These are phyloP conservation scores for Murina feae DNA, from an alignment of 2,113 vertebrate species.

Conservation along the genomic window DNA sequence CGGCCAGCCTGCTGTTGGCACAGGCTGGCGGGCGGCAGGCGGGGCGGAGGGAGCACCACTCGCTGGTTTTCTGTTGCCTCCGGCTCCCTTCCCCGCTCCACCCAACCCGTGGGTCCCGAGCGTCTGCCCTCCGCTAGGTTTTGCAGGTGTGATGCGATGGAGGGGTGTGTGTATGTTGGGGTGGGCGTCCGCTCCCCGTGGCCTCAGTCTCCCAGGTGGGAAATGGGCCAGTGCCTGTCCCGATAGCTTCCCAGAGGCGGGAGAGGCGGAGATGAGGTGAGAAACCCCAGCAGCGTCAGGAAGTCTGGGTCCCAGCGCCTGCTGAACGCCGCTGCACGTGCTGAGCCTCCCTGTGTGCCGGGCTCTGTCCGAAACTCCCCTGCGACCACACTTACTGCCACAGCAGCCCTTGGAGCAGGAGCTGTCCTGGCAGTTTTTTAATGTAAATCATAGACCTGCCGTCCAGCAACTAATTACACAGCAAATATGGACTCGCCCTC, in stretches of 20 bases:
- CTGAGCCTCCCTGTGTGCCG: fast-evolving
- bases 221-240: neutral
- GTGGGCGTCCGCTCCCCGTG: neutral
- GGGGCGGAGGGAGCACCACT: neutral
- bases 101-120: fast-evolving
- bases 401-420: neutral
- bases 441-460: neutral
- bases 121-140: neutral
- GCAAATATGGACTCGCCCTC: neutral
- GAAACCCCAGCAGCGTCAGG: neutral
- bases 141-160: neutral
- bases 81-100: neutral
- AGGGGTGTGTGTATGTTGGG: fast-evolving
- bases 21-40: fast-evolving
- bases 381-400: neutral
- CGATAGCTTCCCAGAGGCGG: neutral
- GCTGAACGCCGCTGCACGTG: neutral
- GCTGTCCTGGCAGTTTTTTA: neutral
- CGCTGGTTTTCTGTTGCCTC: neutral
- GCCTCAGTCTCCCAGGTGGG: neutral
- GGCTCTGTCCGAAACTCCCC: too few species aligned
- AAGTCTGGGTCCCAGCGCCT: neutral
- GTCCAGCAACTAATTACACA: neutral
- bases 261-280: fast-evolving
- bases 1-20: neutral